Base-by-base conservation (phyloP, 2,888 invertebrate species). In the Aromia moschata region DNA sequence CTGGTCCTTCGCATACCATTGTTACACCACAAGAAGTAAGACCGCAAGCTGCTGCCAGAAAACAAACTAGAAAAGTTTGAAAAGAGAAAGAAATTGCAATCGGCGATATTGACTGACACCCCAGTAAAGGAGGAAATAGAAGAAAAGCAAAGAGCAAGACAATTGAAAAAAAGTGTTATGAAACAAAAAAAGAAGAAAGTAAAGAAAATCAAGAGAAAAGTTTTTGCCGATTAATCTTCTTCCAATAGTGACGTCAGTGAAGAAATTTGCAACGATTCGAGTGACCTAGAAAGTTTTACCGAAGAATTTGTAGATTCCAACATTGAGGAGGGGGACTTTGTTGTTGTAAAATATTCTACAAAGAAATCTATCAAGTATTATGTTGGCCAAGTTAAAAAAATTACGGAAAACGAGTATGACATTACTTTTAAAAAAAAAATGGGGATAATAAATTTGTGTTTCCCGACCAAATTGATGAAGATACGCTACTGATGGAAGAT, bases 231-330 rank as follows among this genome's bases (percentile, higher is more conserved):
- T 38, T 14, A 15, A 2, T 15, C 7, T 38, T 10, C 15, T 15
- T 38, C 38, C 15, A 53, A 43, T 11, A 15, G 5, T 12, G 25
- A 40, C 25, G 41, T 40, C 16, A 52, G 15, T 40, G n/a, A 52
- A 52, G 41, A 30, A n/a, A 52, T 30, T 40, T 40, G 52, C 10
- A 40, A 52, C 9, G 52, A 40, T 41, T 52, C n/a, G 11, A 52
- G 25, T n/a, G 52, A 52, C 40, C 40, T 40, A 52, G 40, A 40
- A 38, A 38, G 15, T 15, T 51, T 40, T 16, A 40, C 25, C 25
- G 9, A 25, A 25, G 25, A 25, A 25, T 25, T 25, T 25, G 25
- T 25, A 25, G 25, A 25, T 25, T 25, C 9, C 25, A 25, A 25
- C 4, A 25, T 4, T 25, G 25, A 25, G 9, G 25, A 25, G 4